A percentile compares a stretch with the other conserved stretches of the same genome.
phyloP scores from a whole-genome alignment of 2,888 invertebrate species.

The Fragum fragum region DNA sequence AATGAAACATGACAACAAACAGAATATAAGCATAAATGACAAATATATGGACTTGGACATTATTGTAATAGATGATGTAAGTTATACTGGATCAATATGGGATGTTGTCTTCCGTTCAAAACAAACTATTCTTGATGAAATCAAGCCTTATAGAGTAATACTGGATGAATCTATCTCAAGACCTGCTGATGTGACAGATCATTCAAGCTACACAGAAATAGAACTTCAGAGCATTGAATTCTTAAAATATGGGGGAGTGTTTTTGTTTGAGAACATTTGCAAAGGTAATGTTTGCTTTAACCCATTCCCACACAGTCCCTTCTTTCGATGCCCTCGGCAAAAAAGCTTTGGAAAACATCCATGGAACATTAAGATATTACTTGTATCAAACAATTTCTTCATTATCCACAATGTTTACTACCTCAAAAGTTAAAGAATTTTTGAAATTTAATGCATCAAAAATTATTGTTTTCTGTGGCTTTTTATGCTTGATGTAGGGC shows the following conservation, averaged over 20 bases:
- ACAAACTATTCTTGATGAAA: background rate
- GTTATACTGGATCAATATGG: background rate
- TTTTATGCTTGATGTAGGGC: too few species aligned
- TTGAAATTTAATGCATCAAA: too few species aligned
- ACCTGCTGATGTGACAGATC: background rate
- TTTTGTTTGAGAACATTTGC: slow-evolving; percentile 2
- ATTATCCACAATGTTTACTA: too few species aligned
- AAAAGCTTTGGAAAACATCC: too few species aligned
- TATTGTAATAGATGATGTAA: background rate
- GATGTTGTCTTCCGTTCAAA: background rate
- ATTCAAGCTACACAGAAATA: background rate
- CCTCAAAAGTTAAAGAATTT: too few species aligned
- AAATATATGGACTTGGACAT: background rate
- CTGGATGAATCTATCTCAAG: background rate
- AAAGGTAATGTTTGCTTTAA: slow-evolving; percentile 8
- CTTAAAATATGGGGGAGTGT: background rate
- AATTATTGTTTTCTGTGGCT: too few species aligned
- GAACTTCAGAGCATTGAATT: background rate
- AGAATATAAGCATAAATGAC: background rate
- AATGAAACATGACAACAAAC: background rate
- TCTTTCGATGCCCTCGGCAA: too few species aligned
- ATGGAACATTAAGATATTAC: too few species aligned
- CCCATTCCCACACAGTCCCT: background rate
- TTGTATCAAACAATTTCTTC: too few species aligned
- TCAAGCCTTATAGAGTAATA: background rate